Evolutionary conservation across 2,888 invertebrate genomes (phyloP), one percentile per base, ranked within the genome.

Genomic region (Lamproptera curius): DNA sequence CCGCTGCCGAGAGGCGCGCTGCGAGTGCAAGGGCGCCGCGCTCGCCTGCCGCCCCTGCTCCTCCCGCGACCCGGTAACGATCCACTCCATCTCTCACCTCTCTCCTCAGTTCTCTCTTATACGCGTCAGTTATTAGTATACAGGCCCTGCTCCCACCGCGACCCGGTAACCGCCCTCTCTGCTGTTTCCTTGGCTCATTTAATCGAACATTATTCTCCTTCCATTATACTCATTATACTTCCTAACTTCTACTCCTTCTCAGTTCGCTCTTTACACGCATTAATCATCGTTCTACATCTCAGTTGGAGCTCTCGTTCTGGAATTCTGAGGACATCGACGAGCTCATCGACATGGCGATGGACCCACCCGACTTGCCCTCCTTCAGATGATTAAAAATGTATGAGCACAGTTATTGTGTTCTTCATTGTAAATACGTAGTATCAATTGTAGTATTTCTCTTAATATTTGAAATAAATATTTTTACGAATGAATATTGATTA

Each of bases 271-370:
- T 5, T 6, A 20, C 6, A n/a, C n/a, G n/a, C n/a, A n/a, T n/a
- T n/a, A n/a, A n/a, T n/a, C n/a, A n/a, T n/a, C n/a, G n/a, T n/a
- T n/a, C n/a, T n/a, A n/a, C n/a, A n/a, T n/a, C 67, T 34, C 74
- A 84, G 79, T 50, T 83, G 71, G 88, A 88, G 57, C 61, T 86
- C 9, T 80, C 87, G 0, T 85, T 87, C 62, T 88, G 88, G 85
- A 84, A 79, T 53, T 65, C 77, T 0, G 83, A 84, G 1, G 87
- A 88, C 56, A 81, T 88, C 33, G 88, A 88, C 41, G 88, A 88
- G 8, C 63, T 88, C 1, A 83, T 88, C 14, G 88, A 88, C 61
- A 69, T 83, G 63, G 83, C 85, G 1, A 78, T 86, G 79, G 86
- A 85, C 14, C 73, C 82, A 0, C 76, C 82, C 0, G 59, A 68